Base-by-base conservation (phyloP, 2,888 invertebrate genomes). In the Diplazon laetatorius region DNA sequence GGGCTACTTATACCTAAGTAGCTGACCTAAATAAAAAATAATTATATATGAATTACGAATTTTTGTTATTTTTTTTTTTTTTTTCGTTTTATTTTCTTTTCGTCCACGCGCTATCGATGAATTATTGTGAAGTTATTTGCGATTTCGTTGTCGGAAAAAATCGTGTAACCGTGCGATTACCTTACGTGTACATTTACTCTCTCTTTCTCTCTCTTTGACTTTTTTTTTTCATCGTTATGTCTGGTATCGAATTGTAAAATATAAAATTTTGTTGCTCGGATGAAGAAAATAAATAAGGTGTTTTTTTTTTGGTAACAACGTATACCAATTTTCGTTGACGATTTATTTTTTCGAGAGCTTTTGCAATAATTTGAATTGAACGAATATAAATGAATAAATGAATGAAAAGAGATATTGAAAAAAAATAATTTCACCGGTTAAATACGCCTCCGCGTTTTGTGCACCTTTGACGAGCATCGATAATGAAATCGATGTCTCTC, bases 41-140 rank as follows among this genome's bases (percentile, higher is more conserved):
- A 46, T n/a, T n/a, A n/a, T n/a, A 78, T 52, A 78, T 50, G 52
- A 82, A 72, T 79, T 76, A 80, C 71, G 75, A 80, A 48, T 30
- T 52, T 48, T 65, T n/a, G n/a, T n/a, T n/a, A n/a, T n/a, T n/a
- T n/a, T n/a, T n/a, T n/a, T n/a, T n/a, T n/a, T n/a, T n/a, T n/a
- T n/a, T n/a, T n/a, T n/a, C n/a, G n/a, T n/a, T n/a, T n/a, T n/a
- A n/a, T n/a, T n/a, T 62, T 57, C 16, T 55, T 55, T 75, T 74
- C 84, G 84, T 80, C 83, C 76, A 80, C 83, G 83, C 85, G 82
- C 85, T 81, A 85, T 84, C 85, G 81, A 80, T 83, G 85, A 55
- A 55, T 55, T 55, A 86, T 86, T 84, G 87, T 73, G 83, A 82
- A 82, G 83, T 85, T 87, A 86, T 85, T 87, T 87, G 85, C 85